These are phyloP conservation scores for Dinoponera quadriceps DNA, from an alignment of 1,140 invertebrate species.

Conservation along the genomic window DNA sequence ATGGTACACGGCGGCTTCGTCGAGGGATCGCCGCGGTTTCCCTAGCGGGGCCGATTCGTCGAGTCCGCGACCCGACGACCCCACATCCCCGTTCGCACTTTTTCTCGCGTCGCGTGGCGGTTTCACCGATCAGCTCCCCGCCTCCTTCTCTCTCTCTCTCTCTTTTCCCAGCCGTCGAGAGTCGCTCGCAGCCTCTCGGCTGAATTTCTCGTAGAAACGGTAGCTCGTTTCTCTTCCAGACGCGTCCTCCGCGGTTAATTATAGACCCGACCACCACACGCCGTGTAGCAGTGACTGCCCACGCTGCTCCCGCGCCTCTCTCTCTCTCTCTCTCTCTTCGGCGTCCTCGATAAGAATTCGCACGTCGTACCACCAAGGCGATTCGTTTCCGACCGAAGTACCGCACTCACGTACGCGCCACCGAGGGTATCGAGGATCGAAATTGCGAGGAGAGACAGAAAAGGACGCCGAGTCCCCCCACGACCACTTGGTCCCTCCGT, in stretches of 20 bases:
- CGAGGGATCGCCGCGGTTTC: background rate
- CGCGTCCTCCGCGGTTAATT: constrained; percentile 46
- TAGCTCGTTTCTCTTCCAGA: constrained; percentile 12
- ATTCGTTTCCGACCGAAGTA: background rate
- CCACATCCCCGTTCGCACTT: background rate
- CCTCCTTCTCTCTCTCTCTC: no score
- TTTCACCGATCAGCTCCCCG: background rate
- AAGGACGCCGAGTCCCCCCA: background rate
- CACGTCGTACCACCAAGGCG: background rate
- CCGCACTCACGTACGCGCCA: background rate
- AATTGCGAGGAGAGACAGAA: background rate
- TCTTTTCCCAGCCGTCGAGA: background rate
- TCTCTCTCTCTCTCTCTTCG: no score
- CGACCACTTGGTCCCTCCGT: no score
- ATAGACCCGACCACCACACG: constrained; percentile 37
- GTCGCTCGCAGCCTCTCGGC: background rate
- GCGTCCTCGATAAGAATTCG: constrained; percentile 27
- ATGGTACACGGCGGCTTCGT: background rate
- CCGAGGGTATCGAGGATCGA: background rate
- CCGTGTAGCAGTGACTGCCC: background rate
- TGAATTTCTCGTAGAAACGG: constrained; percentile 1
- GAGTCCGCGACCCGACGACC: background rate
- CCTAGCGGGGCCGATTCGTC: background rate
- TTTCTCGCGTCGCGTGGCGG: background rate
- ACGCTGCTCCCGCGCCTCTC: constrained; percentile 7